These are phyloP conservation scores for Lacanobia wlatinum DNA, from an alignment of 2,888 invertebrate species.

Conservation along the genomic window DNA sequence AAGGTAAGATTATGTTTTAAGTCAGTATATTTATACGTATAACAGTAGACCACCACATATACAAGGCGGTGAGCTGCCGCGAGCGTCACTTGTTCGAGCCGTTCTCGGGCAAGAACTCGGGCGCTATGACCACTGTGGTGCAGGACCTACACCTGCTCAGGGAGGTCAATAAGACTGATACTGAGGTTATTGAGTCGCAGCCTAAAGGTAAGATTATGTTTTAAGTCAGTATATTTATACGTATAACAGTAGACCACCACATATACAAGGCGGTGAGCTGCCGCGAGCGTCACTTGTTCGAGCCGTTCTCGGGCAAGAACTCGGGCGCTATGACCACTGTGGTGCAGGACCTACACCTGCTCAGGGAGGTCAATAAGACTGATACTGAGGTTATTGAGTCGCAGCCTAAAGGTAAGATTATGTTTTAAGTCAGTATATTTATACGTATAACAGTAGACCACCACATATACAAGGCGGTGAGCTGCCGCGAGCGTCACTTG, in stretches of 20 bases:
- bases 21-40: conserved; percentile 79
- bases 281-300: conserved; percentile 93
- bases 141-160: conserved; percentile 90
- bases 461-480: conserved; percentile 93
- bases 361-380: conserved; percentile 89
- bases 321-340: conserved; percentile 94
- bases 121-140: conserved; percentile 93
- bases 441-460: conserved; percentile 93
- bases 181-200: conserved; percentile 83
- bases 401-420: conserved; percentile 81
- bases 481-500: conserved; percentile 93
- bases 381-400: conserved; percentile 84
- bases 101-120: conserved; percentile 93
- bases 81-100: conserved; percentile 94
- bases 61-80: conserved; percentile 93
- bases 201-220: conserved; percentile 78
- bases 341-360: conserved; percentile 90
- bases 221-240: conserved; percentile 18
- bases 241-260: conserved; percentile 94
- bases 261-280: conserved; percentile 94
- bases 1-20: conserved; percentile 71
- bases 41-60: conserved; percentile 94
- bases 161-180: conserved; percentile 88
- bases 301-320: conserved; percentile 94
- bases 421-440: no score